Conservation (phyloP, 2,797 vertebrate species). For the Scomberomorus guttatus region DNA sequence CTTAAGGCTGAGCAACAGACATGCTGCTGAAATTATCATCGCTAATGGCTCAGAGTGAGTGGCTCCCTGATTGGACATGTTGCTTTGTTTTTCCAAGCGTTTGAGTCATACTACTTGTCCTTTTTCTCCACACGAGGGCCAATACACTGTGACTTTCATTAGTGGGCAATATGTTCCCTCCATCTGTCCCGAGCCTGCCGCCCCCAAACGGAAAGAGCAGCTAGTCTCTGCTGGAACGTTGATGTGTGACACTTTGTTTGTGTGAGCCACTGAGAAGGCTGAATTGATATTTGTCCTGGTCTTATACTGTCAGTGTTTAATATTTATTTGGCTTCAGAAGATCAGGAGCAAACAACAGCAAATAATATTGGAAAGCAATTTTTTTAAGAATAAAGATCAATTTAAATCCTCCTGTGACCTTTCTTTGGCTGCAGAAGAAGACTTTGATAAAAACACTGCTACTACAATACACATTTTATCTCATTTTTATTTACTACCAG, state of each 20-base stretch:
- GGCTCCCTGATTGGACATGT: slow-evolving; percentile 44
- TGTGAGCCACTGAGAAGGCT: slow-evolving; percentile 34
- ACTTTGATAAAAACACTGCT: slow-evolving; percentile 15
- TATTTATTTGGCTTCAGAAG: slow-evolving; percentile 28
- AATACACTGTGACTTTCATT: slow-evolving; percentile 73
- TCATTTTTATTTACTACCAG: slow-evolving; percentile 13
- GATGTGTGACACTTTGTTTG: slow-evolving; percentile 38
- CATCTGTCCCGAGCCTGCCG: slow-evolving; percentile 75
- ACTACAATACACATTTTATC: neutral
- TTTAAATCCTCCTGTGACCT: slow-evolving; percentile 41
- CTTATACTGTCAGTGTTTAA: slow-evolving; percentile 24
- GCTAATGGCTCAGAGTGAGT: slow-evolving; percentile 32
- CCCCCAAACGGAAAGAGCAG: slow-evolving; percentile 58
- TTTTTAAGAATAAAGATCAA: slow-evolving; percentile 20
- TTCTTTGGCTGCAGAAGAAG: slow-evolving; percentile 9
- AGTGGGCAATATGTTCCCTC: slow-evolving; percentile 79
- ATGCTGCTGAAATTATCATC: neutral
- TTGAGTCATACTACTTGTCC: slow-evolving; percentile 67
- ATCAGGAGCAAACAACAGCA: neutral
- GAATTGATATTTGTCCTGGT: slow-evolving; percentile 37
- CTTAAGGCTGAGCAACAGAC: slow-evolving; percentile 18
- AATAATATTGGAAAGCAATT: slow-evolving; percentile 33
- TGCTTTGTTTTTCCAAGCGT: slow-evolving; percentile 63
- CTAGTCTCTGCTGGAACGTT: slow-evolving; percentile 53
- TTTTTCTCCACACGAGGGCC: slow-evolving; percentile 65